Evolutionary conservation across 2,888 invertebrate species (phyloP), one percentile per base, ranked within the genome.

Genomic region (Lottia scabra): DNA sequence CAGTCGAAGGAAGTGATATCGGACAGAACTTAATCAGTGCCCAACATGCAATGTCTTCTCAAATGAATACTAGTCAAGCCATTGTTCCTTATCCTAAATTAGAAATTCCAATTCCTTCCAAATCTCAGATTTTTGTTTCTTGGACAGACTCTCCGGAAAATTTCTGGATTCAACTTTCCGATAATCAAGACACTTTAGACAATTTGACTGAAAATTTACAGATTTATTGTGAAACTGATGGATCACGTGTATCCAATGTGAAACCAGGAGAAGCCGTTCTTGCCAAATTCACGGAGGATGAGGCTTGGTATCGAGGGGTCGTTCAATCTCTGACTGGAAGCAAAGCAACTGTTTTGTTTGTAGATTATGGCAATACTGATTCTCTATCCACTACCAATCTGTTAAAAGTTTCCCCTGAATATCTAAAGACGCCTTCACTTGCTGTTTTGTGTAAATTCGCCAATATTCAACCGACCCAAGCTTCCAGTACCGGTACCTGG

Each of bases 331-430:
- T 77, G 0, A 65, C 76, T 26, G 71, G 70, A 0, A 65, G 64
- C 1, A 73, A 70, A 19, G 76, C 79, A 1, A 70, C 70, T 65
- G 85, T 89, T 0, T 72, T 72, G 16, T 89, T 87, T 80, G 78
- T 88, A 15, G 89, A 89, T 75, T 88, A 85, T 79, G 89, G 89
- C 12, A 88, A 89, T 71, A 72, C 74, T 10, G 86, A 87, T 45
- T 75, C 69, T n/a, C 80, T 85, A 8, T 64, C 75, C 1, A 30
- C 78, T 0, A 69, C 67, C 12, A 76, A 77, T n/a, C 63, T 88
- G 4, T 83, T 82, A 74, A 67, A 73, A 8, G 30, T 87, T 16
- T 72, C 81, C 65, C 65, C 75, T 12, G 81, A 85, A 23, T 81
- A 87, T 65, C 65, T 77, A 10, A 67, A 26, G 13, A 63, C 79